phyloP scores from a whole-genome alignment of 2,797 vertebrate species.

The Scyliorhinus canicula region DNA sequence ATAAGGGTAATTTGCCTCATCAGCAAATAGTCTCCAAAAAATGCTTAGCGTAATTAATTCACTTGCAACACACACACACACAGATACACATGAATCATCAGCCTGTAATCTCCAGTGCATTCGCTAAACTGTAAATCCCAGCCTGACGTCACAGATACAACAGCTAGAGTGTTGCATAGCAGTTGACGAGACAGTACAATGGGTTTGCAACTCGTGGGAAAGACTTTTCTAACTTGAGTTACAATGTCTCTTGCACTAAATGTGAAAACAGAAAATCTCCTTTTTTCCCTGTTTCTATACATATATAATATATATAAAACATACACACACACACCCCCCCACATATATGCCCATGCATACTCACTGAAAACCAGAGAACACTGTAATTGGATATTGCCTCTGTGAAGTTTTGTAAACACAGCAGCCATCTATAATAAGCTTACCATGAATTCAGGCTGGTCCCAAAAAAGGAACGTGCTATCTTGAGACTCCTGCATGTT shows the following conservation, averaged over 20 bases:
- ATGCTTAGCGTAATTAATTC: not conserved
- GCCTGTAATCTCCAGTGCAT: not conserved
- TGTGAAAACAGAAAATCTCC: not conserved
- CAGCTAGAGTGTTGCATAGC: not conserved
- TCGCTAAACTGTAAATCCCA: not conserved
- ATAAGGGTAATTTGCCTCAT: not conserved
- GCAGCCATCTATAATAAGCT: conserved; percentile 25
- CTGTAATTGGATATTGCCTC: not conserved
- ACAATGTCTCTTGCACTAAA: not conserved
- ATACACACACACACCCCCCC: not conserved
- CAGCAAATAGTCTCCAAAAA: not conserved
- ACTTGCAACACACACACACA: not conserved
- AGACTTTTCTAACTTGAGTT: not conserved
- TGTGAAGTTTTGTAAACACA: conserved; percentile 35
- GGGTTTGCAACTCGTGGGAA: not conserved
- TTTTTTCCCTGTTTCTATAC: not conserved
- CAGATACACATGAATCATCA: not conserved
- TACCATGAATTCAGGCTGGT: conserved; percentile 2
- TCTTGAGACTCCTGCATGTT: conserved; percentile 19
- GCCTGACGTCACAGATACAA: not conserved
- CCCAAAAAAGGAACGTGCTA: conserved; percentile 33
- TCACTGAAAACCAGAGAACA: conserved; percentile 21
- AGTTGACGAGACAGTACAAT: not conserved
- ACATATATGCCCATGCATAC: not conserved
- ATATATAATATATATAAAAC: not conserved